phyloP scores from a whole-genome alignment of 2,113 vertebrate genomes.

The Mungos mungo region DNA sequence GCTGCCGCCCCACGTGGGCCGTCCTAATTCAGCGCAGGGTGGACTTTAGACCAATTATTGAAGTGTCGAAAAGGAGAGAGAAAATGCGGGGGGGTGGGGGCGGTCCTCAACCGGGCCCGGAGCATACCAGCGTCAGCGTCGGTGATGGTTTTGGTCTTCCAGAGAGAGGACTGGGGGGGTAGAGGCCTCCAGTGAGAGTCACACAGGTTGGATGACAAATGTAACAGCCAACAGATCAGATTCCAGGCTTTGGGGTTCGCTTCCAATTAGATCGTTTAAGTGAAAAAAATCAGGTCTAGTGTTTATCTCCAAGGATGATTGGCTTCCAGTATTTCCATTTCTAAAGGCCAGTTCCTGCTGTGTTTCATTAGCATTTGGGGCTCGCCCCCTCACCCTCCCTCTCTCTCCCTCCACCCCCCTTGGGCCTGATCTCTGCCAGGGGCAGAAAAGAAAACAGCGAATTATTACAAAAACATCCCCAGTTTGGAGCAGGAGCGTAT shows the following conservation, averaged over 20 bases:
- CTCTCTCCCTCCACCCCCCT: conserved; percentile 65
- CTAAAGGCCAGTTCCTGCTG: conserved; percentile 76
- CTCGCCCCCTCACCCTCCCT: conserved; percentile 57
- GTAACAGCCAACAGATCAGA: conserved; percentile 52
- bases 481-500: conserved; percentile 64
- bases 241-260: neutral
- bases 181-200: neutral
- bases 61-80: neutral
- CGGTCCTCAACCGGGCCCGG: neutral
- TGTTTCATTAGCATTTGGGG: conserved; percentile 80
- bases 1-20: conserved; percentile 46
- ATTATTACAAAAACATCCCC: conserved; percentile 60
- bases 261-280: conserved; percentile 42
- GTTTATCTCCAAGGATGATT: conserved; percentile 71
- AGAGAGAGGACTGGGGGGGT: neutral
- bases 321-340: conserved; percentile 76
- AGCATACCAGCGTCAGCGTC: neutral
- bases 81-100: neutral
- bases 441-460: conserved; percentile 64
- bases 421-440: conserved; percentile 62
- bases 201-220: neutral
- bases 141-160: neutral
- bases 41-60: neutral
- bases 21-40: conserved; percentile 56
- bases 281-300: conserved; percentile 55